phyloP scores from a whole-genome alignment of 2,113 vertebrate species.

The Melanerpes aurifrons region DNA sequence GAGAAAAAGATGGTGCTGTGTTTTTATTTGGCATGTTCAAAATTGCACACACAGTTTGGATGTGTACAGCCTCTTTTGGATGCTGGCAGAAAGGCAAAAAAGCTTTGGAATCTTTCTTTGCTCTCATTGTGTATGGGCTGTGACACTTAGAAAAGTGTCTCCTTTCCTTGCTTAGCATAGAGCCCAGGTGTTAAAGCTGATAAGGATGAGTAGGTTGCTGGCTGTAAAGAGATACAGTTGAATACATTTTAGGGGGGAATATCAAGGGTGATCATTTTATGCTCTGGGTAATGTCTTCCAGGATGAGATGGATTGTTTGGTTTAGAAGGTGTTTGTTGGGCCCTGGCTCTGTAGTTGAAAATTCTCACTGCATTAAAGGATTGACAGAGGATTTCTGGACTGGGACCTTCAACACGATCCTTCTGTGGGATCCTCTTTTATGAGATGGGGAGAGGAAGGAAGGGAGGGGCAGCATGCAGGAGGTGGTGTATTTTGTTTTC shows the following conservation, averaged over 20 bases:
- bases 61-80: accelerated
- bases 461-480: slow-evolving; percentile 54
- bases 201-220: background rate
- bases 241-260: background rate
- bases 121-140: background rate
- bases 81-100: background rate
- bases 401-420: background rate
- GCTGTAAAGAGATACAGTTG: background rate
- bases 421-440: slow-evolving; percentile 49
- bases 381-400: slow-evolving; percentile 14
- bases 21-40: background rate
- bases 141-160: background rate
- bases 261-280: background rate
- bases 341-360: background rate
- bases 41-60: background rate
- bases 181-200: background rate
- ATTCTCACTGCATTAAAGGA: background rate
- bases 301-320: background rate
- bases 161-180: background rate
- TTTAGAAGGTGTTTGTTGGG: background rate
- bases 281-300: background rate
- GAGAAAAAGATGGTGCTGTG: background rate
- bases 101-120: background rate
- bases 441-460: slow-evolving; percentile 62
- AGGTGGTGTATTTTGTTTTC: slow-evolving; percentile 43